Conservation (phyloP, 2,113 vertebrate species). For the Rhipidura dahli region DNA sequence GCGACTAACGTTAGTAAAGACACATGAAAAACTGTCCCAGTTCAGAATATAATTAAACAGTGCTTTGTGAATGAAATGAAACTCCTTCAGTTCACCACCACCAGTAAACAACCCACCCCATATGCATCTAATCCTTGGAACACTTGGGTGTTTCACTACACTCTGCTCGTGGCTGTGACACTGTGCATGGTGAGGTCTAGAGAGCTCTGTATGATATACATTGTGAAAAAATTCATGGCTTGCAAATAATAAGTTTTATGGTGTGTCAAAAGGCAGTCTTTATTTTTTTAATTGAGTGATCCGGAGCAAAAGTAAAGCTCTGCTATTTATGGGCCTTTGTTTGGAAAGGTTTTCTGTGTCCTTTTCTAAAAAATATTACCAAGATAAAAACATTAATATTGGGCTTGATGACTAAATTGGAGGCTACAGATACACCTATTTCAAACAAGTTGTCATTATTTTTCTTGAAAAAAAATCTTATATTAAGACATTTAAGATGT, state of each 20-base stretch:
- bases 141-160: neutral
- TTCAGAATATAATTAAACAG: neutral
- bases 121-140: neutral
- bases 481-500: neutral
- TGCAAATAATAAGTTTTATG: neutral
- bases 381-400: neutral
- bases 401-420: neutral
- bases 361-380: neutral
- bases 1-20: neutral
- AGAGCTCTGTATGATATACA: rapidly evolving
- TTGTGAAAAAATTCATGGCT: neutral
- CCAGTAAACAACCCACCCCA: neutral
- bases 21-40: neutral
- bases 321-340: neutral
- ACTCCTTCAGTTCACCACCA: neutral
- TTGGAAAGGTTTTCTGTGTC: neutral
- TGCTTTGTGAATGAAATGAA: neutral
- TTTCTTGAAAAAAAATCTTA: neutral
- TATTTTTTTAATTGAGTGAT: neutral
- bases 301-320: neutral
- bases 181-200: neutral
- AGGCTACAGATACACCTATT: neutral
- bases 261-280: neutral
- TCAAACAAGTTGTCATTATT: neutral
- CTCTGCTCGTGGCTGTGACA: neutral